Percentiles rank a stretch among this genome's conserved stretches.
phyloP scores from a whole-genome alignment of 1,140 invertebrate species.

The Saccostrea cuccullata region DNA sequence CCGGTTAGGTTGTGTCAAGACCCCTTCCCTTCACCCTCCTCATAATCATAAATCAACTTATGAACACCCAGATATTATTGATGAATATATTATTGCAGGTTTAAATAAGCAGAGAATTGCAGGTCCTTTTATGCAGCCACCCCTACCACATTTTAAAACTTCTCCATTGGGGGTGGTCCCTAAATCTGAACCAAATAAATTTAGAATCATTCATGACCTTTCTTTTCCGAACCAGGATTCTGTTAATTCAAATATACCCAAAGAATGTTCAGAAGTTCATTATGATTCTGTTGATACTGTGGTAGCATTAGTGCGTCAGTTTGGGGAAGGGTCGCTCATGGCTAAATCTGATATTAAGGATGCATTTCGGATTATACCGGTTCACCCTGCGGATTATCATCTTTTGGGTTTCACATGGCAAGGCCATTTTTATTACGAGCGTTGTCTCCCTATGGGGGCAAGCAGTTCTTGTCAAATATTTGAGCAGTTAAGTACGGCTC shows the following conservation, averaged over 20 bases:
- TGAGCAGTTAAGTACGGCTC: not conserved
- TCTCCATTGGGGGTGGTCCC: constrained; percentile 43
- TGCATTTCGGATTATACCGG: constrained; percentile 52
- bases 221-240: constrained; percentile 19
- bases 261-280: not conserved
- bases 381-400: constrained; percentile 41
- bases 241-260: constrained; percentile 37
- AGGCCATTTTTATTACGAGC: constrained; percentile 40
- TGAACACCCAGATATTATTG: no score
- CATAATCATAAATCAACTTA: no score
- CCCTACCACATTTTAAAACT: constrained; percentile 23
- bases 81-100: no score
- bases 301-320: not conserved
- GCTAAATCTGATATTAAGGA: constrained; percentile 55
- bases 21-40: no score
- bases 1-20: no score
- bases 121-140: constrained; percentile 15
- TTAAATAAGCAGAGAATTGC: not conserved
- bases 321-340: constrained; percentile 27
- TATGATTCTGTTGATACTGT: not conserved
- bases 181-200: constrained; percentile 13
- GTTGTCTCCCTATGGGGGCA: constrained; percentile 39
- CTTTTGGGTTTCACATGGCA: constrained; percentile 49
- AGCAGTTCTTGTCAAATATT: constrained; percentile 42
- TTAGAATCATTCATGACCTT: constrained; percentile 39